phyloP scores from a whole-genome alignment of 2,888 invertebrate species.

The Tromatobia lineatoria region DNA sequence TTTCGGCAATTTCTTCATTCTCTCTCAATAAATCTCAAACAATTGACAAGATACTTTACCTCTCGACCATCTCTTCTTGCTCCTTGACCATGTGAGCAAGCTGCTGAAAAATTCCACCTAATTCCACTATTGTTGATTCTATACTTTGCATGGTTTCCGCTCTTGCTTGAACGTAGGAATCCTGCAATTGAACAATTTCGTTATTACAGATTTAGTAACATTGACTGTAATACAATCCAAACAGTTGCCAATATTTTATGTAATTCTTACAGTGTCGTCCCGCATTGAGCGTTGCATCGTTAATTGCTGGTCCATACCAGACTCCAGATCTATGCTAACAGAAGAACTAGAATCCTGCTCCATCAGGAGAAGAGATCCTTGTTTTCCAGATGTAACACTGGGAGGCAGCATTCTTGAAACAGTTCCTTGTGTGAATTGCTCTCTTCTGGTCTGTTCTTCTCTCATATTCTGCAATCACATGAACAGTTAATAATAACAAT shows the following conservation, averaged over 20 bases:
- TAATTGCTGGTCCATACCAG: constrained; percentile 86
- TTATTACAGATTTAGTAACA: not conserved
- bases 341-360: constrained; percentile 81
- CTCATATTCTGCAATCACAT: constrained; percentile 91
- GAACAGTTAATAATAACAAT: not conserved
- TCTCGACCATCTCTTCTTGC: constrained; percentile 98
- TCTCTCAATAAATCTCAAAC: constrained; percentile 14
- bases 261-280: constrained; percentile 80
- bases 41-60: constrained; percentile 83
- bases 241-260: not conserved
- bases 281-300: constrained; percentile 83
- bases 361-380: constrained; percentile 83
- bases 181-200: constrained; percentile 82
- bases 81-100: constrained; percentile 98
- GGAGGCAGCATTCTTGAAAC: constrained; percentile 89
- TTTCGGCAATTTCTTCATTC: not conserved
- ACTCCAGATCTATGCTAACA: constrained; percentile 95
- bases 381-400: constrained; percentile 87
- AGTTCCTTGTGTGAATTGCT: constrained; percentile 94
- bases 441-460: constrained; percentile 96
- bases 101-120: constrained; percentile 99
- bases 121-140: constrained; percentile 99
- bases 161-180: constrained; percentile 95
- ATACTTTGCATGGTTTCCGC: constrained; percentile 99
- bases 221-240: not conserved